A percentile compares a stretch with the other conserved stretches of the same genome.
Conservation (phyloP, 2,888 invertebrate species). For the Lithophane semibrunnea region DNA sequence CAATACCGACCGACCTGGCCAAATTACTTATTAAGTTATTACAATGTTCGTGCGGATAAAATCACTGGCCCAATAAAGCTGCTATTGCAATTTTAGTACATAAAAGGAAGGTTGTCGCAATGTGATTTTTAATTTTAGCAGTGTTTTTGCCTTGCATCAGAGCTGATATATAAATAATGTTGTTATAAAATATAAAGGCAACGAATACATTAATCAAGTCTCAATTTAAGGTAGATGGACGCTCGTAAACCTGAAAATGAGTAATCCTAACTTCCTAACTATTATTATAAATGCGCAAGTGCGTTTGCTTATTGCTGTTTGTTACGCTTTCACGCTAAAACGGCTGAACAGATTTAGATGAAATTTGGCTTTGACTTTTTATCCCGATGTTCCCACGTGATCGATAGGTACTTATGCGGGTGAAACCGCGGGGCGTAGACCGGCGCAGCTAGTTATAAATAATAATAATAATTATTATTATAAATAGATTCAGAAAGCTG, state of each 20-base stretch:
- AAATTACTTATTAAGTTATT: constrained; percentile 75
- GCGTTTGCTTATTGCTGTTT: too few species aligned
- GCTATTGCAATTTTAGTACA: constrained; percentile 53
- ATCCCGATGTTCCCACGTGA: too few species aligned
- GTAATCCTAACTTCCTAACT: not conserved
- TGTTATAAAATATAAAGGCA: not conserved
- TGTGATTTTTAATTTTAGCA: constrained; percentile 23
- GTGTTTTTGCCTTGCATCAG: constrained; percentile 16
- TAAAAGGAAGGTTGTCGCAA: constrained; percentile 48
- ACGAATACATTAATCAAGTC: constrained; percentile 3
- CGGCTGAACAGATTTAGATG: too few species aligned
- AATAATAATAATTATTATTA: too few species aligned
- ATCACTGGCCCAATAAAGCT: constrained; percentile 66
- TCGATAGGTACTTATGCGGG: too few species aligned
- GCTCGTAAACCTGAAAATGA: constrained; percentile 33
- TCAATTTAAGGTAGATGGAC: constrained; percentile 33
- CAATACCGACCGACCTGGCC: constrained; percentile 72
- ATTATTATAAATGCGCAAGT: too few species aligned
- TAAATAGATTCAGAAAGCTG: too few species aligned
- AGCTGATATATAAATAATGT: not conserved
- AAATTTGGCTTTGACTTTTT: too few species aligned
- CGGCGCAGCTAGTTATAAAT: too few species aligned
- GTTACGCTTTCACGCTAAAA: too few species aligned
- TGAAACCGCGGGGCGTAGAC: too few species aligned
- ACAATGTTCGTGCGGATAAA: constrained; percentile 71